These are phyloP conservation scores for Procavia capensis DNA, from an alignment of 2,113 vertebrate genomes.

Conservation along the genomic window DNA sequence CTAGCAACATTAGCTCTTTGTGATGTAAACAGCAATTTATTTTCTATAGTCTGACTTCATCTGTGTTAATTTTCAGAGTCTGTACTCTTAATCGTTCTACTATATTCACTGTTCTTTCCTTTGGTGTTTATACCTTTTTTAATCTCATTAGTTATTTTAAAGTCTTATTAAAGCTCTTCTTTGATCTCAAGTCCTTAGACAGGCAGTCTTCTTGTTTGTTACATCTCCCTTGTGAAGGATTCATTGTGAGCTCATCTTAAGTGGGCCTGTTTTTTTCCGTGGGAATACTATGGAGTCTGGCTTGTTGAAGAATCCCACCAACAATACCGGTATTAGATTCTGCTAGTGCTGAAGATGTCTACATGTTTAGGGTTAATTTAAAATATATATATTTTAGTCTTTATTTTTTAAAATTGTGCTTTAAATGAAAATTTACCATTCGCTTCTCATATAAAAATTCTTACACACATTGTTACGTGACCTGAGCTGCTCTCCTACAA, in stretches of 20 bases:
- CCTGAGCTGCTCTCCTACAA: too few species aligned
- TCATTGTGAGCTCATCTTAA: not conserved
- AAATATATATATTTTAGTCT: too few species aligned
- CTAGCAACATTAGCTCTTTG: not conserved
- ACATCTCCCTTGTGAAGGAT: not conserved
- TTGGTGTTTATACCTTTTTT: not conserved
- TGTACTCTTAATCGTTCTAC: not conserved
- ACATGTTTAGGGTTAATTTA: not conserved
- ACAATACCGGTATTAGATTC: too few species aligned
- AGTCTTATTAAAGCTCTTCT: not conserved
- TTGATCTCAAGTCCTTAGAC: not conserved
- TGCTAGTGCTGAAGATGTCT: not conserved
- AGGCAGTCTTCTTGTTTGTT: not conserved
- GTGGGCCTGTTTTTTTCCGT: not conserved
- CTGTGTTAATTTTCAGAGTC: not conserved
- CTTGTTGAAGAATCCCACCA: not conserved
- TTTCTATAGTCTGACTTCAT: not conserved
- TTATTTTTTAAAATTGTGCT: too few species aligned
- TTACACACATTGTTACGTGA: too few species aligned
- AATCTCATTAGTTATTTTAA: not conserved
- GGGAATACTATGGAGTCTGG: not conserved
- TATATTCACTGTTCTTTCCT: not conserved
- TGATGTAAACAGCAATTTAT: not conserved
- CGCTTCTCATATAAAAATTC: too few species aligned
- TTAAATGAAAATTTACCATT: too few species aligned